These are phyloP conservation scores for Sminthopsis crassicaudata DNA, from an alignment of 2,113 vertebrate genomes.

Conservation along the genomic window DNA sequence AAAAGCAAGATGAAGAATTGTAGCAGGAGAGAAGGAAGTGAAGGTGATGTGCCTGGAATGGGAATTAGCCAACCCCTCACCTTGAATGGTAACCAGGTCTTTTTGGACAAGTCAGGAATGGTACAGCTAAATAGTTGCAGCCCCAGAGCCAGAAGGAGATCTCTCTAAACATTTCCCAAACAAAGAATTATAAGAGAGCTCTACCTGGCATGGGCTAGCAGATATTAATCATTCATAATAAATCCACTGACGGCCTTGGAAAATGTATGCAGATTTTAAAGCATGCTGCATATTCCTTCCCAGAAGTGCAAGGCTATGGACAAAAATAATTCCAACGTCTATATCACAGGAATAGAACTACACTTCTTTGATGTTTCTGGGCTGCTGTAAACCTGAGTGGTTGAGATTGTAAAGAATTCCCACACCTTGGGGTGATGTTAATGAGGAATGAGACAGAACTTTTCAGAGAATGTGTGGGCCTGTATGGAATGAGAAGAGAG, in stretches of 20 bases:
- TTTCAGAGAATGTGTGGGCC: neutral
- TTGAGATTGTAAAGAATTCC: constrained; percentile 3
- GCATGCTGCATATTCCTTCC: neutral
- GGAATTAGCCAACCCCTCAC: neutral
- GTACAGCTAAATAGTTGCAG: neutral
- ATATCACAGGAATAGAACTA: neutral
- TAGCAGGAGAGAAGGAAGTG: constrained; percentile 22
- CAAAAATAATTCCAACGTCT: neutral
- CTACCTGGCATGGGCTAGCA: neutral
- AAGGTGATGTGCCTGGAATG: neutral
- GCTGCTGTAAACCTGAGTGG: neutral
- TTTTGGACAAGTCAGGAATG: neutral
- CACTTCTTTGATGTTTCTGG: neutral
- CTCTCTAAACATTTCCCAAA: neutral
- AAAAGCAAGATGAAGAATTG: constrained; percentile 32
- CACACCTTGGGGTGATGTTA: neutral
- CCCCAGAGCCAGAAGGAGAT: neutral
- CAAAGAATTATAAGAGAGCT: neutral
- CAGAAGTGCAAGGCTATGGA: neutral
- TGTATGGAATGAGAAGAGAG: neutral
- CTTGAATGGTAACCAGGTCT: neutral
- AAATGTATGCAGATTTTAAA: neutral
- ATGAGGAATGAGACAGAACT: neutral
- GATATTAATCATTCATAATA: neutral
- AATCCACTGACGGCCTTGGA: neutral